Evolutionary conservation across 2,888 invertebrate genomes (phyloP), one percentile per base, ranked within the genome.

Genomic region (Monopis laevigella): DNA sequence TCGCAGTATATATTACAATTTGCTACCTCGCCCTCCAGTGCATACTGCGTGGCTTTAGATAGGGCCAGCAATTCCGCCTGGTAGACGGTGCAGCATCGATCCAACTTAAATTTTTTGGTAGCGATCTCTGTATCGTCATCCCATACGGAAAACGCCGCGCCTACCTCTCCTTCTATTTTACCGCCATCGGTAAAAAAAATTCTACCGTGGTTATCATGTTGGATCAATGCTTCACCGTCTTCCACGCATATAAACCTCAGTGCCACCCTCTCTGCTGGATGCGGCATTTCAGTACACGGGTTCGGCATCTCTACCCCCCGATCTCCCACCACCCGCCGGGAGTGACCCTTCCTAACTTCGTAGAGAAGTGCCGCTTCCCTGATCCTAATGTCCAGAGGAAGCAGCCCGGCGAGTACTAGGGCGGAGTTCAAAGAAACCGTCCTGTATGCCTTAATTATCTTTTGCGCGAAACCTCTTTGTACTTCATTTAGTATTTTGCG

Each of bases 291-390:
- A 10, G 8, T 10, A 12, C 12, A 29, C 10, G 5, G 8, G 29
- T n/a, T 12, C 12, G 5, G 8, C 12, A n/a, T 5, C 12, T 29
- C 29, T n/a, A 11, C 12, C 29, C 12, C 12, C 10, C 12, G 16
- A 16, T 12, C 3, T n/a, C n/a, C n/a, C n/a, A n/a, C n/a, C n/a
- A n/a, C n/a, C n/a, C n/a, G n/a, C n/a, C n/a, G n/a, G n/a, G n/a
- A n/a, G n/a, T n/a, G 3, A 3, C 39, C 39, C 12, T 28, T 39
- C 28, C 16, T 27, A 2, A 29, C 27, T 19, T 39, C 39, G 18
- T 28, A 39, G 4, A 34, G 21, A 10, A 10, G 3, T 6, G 21
- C n/a, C 2, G 17, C 27, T 11, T 41, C 19, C n/a, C 11, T 3
- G 8, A 39, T 11, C 5, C 39, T 13, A 8, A 39, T 6, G 10